Evolutionary conservation across 2,888 invertebrate genomes (phyloP).

Genomic region (Arenicola marina): DNA sequence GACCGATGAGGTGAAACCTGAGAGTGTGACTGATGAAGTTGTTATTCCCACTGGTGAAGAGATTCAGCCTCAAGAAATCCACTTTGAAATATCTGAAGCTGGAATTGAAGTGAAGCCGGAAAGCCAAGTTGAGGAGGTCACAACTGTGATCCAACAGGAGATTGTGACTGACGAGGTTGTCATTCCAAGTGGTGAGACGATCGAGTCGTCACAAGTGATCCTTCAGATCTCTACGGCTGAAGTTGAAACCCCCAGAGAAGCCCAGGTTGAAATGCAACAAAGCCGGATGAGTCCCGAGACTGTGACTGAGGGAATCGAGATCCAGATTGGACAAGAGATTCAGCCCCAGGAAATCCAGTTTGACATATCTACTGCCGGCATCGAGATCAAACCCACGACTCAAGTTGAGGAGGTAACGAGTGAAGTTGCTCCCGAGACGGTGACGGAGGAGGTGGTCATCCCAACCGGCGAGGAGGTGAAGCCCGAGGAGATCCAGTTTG

Average conservation of each 20-base stretch:
- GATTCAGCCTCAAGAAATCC: slow-evolving; percentile 12
- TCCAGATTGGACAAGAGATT: slow-evolving; percentile 6
- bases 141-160: slow-evolving; percentile 4
- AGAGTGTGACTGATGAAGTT: slow-evolving; percentile 15
- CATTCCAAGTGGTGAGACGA: background rate
- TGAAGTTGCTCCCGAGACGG: too few species aligned
- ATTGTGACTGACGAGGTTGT: slow-evolving; percentile 6
- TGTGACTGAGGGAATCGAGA: background rate
- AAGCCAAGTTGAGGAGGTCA: slow-evolving; percentile 3
- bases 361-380: slow-evolving; percentile 17
- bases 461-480: too few species aligned
- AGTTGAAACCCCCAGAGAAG: background rate
- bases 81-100: slow-evolving; percentile 15
- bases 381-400: slow-evolving; percentile 10
- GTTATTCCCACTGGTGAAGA: slow-evolving; percentile 7
- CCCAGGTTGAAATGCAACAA: slow-evolving; percentile 4
- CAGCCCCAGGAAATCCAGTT: slow-evolving; percentile 15
- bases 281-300: slow-evolving; percentile 7
- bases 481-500: too few species aligned
- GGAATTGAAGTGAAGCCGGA: background rate
- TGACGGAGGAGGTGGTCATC: too few species aligned
- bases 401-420: slow-evolving; percentile 8
- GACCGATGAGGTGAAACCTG: slow-evolving; percentile 6
- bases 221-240: slow-evolving; percentile 12
- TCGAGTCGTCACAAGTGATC: slow-evolving; percentile 1